These are phyloP conservation scores for Cassiopea xamachana DNA, from an alignment of 30 jellyfish, hydroid and myxozoan species.

Conservation along the genomic window DNA sequence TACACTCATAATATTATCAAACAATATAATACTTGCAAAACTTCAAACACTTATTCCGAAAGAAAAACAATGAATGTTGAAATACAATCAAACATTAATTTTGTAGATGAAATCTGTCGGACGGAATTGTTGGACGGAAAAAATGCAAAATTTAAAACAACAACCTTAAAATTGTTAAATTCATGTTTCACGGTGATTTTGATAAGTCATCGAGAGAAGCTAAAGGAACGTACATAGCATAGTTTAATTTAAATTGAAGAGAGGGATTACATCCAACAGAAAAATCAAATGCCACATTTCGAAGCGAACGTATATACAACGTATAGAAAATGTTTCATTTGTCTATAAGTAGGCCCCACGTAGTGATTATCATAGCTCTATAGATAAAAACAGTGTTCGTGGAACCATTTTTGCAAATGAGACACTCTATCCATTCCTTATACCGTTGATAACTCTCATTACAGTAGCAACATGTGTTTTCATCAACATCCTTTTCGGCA, in stretches of 20 bases:
- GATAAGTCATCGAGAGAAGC: neutral
- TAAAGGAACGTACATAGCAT: conserved; percentile 6
- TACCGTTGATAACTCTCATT: neutral
- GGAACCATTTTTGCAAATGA: conserved; percentile 21
- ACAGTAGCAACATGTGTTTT: conserved; percentile 15
- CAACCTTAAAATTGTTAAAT: neutral
- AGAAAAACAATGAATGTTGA: neutral
- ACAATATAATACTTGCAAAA: neutral
- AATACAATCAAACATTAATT: neutral
- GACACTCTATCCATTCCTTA: conserved; percentile 26
- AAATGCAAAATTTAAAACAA: neutral
- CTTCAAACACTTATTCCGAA: neutral
- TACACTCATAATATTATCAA: neutral
- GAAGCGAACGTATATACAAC: neutral
- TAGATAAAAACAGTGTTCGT: conserved; percentile 15
- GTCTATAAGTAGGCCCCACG: neutral
- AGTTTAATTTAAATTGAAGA: conserved; percentile 1
- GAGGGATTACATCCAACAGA: conserved; percentile 16
- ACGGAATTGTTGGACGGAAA: neutral
- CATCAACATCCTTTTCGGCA: conserved; percentile 11
- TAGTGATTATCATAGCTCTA: neutral
- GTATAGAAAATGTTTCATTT: neutral
- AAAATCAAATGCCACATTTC: conserved; percentile 13
- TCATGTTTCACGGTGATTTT: neutral
- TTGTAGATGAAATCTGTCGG: neutral